Base-by-base conservation (phyloP, 1,140 invertebrate genomes). In the Pseudomyrmex cubaensis region DNA sequence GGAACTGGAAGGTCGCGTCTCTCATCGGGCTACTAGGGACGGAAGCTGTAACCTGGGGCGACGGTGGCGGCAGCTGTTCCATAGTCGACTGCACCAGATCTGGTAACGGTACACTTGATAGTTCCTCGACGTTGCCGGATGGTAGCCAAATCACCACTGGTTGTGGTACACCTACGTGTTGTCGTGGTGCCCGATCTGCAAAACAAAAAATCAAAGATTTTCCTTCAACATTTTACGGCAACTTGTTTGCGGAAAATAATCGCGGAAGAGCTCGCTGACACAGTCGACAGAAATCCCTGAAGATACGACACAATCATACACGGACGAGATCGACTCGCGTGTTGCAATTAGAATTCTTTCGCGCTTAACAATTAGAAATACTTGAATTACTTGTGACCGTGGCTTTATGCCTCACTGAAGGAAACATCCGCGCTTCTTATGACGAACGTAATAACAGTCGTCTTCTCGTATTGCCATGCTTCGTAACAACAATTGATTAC, bases 1-100 rank as follows among this genome's bases (percentile, higher is more conserved):
- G 94, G 52, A 94, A 94, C 84, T 94, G 94, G 66, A 94, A 94
- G 13, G 94, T 92, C 2, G 92, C 93, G 74, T 94, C 93, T 67
- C 93, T 90, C 25, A 93, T 94, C 7, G 94, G 94, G 74, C 94
- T 94, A 88, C 91, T 94, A 0, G 94, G 93, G 22, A 93, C 94
- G 20, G 94, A 94, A 52, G 93, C 93, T 50, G 93, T 94, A 7
- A 94, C 94, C 83, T 93, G 93, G 12, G 93, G 93, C 56, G 92
- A 83, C 20, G 91, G 84, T 1, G 91, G 85, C 22, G 93, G 94
- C 82, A 94, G 75, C 66, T 94, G 94, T 50, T 94, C 91, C 59
- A 94, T 90, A 0, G 93, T 93, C 54, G 93, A 94, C 15, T 93
- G 85, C 17, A 94, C 94, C 2, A 94, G 89, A 69, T 94, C 93